Conservation (phyloP, 2,888 invertebrate species). For the Ernsta delagoae region DNA sequence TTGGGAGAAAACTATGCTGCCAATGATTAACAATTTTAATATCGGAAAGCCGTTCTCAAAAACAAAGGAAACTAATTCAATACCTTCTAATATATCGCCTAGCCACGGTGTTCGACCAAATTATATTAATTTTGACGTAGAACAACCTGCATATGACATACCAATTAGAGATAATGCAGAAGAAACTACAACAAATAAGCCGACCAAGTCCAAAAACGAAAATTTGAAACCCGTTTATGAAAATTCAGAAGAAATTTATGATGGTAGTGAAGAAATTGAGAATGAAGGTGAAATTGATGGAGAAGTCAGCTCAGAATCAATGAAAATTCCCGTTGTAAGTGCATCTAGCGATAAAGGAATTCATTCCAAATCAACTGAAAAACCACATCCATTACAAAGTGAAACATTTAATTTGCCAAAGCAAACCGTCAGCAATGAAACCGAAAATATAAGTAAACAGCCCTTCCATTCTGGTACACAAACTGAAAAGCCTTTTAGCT, state of each 20-base stretch:
- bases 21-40: slow-evolving; percentile 56
- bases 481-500: slow-evolving; percentile 78
- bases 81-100: slow-evolving; percentile 47
- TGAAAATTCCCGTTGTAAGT: slow-evolving; percentile 76
- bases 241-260: slow-evolving; percentile 76
- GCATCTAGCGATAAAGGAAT: slow-evolving; percentile 61
- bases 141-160: slow-evolving; percentile 77
- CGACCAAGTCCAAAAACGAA: slow-evolving; percentile 46
- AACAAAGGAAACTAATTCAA: slow-evolving; percentile 52
- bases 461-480: slow-evolving; percentile 70
- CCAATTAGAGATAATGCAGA: slow-evolving; percentile 75
- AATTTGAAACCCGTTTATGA: slow-evolving; percentile 68
- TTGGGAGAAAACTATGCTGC: slow-evolving; percentile 55
- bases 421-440: slow-evolving; percentile 49
- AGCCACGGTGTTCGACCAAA: slow-evolving; percentile 56
- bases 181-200: slow-evolving; percentile 62
- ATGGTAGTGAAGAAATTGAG: slow-evolving; percentile 68
- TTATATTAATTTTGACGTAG: slow-evolving; percentile 69
- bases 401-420: slow-evolving; percentile 41
- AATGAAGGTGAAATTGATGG: slow-evolving; percentile 63
- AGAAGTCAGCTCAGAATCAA: slow-evolving; percentile 77
- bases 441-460: slow-evolving; percentile 37
- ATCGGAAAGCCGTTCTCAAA: slow-evolving; percentile 73
- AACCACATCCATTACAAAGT: neutral
- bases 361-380: slow-evolving; percentile 12